phyloP scores from a whole-genome alignment of 92 coral and sea anemone species.

The Isaurus tuberculatus region DNA sequence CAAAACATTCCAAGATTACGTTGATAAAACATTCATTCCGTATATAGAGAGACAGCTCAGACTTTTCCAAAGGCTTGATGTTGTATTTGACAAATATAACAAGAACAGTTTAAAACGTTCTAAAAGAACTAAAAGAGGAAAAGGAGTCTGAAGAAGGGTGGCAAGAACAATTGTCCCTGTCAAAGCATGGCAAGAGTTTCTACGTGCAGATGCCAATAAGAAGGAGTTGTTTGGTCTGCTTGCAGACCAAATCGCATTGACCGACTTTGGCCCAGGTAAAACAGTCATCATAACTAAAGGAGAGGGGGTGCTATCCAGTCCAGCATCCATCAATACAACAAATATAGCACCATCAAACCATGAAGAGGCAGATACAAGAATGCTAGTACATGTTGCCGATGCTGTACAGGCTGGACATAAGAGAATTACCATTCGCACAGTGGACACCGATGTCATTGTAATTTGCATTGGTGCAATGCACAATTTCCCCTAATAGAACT shows the following conservation, averaged over 20 bases:
- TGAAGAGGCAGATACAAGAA: slow-evolving; percentile 66
- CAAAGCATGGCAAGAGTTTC: slow-evolving; percentile 52
- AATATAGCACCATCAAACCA: slow-evolving; percentile 44
- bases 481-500: no score
- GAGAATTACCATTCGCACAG: slow-evolving; percentile 55
- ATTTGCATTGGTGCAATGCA: slow-evolving; percentile 53
- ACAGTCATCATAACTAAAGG: slow-evolving; percentile 37
- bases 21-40: slow-evolving; percentile 59
- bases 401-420: slow-evolving; percentile 48
- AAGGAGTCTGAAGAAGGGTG: slow-evolving; percentile 57
- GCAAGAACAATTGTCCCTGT: slow-evolving; percentile 41
- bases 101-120: slow-evolving; percentile 68
- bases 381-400: slow-evolving; percentile 58
- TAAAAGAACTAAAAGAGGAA: slow-evolving; percentile 47
- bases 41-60: slow-evolving; percentile 62
- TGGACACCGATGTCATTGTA: slow-evolving; percentile 70
- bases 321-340: slow-evolving; percentile 29
- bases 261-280: background rate
- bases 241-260: background rate
- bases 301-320: slow-evolving; percentile 33
- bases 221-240: background rate
- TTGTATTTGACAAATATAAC: slow-evolving; percentile 75
- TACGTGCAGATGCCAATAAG: slow-evolving; percentile 11
- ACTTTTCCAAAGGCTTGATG: slow-evolving; percentile 63
- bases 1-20: slow-evolving; percentile 50